Evolutionary conservation across 2,888 invertebrate species (phyloP).

Genomic region (Troilus luridus): DNA sequence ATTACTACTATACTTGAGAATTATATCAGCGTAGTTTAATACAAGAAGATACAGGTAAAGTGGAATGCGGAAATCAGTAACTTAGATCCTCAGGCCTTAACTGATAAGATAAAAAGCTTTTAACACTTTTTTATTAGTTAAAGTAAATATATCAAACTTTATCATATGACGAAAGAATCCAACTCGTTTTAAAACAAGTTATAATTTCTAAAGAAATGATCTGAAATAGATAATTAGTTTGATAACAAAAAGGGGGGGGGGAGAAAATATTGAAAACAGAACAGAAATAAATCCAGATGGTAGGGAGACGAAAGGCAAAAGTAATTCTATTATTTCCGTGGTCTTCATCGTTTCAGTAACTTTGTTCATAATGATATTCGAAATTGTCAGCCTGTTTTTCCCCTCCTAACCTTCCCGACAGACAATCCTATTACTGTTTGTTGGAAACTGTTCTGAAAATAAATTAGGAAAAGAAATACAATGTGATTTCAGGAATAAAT

Average conservation of each 20-base stretch:
- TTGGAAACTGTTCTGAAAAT: background rate
- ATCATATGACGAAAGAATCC: no score
- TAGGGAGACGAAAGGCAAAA: background rate
- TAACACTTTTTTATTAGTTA: background rate
- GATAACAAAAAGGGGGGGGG: background rate
- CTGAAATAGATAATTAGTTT: background rate
- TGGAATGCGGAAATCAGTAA: background rate
- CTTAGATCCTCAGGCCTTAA: background rate
- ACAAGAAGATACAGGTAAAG: background rate
- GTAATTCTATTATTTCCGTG: background rate
- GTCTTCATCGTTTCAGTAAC: background rate
- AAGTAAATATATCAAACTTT: no score
- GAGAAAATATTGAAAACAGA: background rate
- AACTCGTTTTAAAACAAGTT: no score
- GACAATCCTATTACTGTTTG: background rate
- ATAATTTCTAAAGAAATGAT: background rate
- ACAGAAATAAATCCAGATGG: background rate
- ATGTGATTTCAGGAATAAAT: background rate
- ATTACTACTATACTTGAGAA: background rate
- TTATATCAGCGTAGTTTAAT: background rate
- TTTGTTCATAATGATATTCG: background rate
- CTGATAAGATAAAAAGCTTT: background rate
- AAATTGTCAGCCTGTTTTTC: background rate
- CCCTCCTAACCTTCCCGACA: background rate
- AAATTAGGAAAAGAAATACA: background rate